A percentile compares a stretch with the other conserved stretches of the same genome.
Evolutionary conservation across 2,113 vertebrate genomes (phyloP).

Genomic region (Bothrops jararaca): DNA sequence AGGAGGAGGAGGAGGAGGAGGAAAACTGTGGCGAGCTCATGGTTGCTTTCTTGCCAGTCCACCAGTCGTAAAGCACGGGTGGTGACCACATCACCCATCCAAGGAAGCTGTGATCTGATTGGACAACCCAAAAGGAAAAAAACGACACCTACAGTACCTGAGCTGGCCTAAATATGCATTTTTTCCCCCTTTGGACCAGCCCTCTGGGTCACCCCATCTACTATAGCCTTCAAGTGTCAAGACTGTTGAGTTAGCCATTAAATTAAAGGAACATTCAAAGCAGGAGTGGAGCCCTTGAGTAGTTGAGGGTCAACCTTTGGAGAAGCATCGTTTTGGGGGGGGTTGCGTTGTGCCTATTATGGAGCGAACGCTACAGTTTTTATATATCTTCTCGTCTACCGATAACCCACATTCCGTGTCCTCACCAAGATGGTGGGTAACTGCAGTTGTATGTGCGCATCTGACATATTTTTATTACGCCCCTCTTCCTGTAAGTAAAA

Average conservation of each 20-base stretch:
- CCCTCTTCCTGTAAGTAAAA: no score
- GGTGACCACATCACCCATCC: not conserved
- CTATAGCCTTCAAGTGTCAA: no score
- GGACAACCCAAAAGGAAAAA: no score
- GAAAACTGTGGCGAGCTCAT: no score
- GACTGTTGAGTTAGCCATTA: no score
- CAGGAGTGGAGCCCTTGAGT: no score
- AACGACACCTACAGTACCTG: no score
- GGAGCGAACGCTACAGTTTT: not conserved
- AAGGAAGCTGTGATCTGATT: not conserved
- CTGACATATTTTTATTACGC: not conserved
- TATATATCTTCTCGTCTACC: not conserved
- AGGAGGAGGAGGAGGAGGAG: no score
- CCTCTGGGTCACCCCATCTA: not conserved
- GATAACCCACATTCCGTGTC: not conserved
- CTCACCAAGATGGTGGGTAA: not conserved
- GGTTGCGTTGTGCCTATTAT: no score
- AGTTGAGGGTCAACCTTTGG: no score
- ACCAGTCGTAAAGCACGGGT: not conserved
- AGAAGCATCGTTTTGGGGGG: no score
- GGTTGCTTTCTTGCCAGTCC: no score
- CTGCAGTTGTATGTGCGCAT: not conserved
- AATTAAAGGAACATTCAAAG: accelerated
- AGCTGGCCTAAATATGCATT: not conserved
- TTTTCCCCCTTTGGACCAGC: not conserved